Evolutionary conservation across 1,140 invertebrate species (phyloP), one percentile per base, ranked within the genome.

Genomic region (Drosophila kohkoa): DNA sequence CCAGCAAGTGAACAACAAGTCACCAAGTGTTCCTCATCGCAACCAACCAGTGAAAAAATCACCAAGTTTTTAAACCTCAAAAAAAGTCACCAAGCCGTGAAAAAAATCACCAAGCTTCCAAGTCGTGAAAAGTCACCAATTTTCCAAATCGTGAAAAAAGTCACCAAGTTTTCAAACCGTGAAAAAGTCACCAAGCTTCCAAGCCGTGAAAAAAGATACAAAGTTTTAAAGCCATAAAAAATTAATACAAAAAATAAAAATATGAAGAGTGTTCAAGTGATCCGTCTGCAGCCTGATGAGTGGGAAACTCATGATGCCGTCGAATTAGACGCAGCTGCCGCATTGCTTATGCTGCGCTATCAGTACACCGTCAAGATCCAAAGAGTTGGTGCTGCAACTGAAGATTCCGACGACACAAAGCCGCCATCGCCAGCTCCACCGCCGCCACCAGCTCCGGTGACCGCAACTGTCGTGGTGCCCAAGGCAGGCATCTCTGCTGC

Each of bases 261-360:
- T 3, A 69, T 75, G 66, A 70, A 69, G 7, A 57, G 38, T 46
- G n/a, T 32, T 4, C 32, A 62, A 49, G 35, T 35, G 7, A 13
- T 32, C 30, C 8, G 6, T 3, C n/a, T 30, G 4, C 30, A 15
- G 35, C 13, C 54, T 10, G 10, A 41, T 13, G 15, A 49, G 1
- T 43, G 58, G 10, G 16, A 1, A 15, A 2, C 15, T 65, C 41
- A 88, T 20, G 68, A 51, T 51, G 46, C 77, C 2, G 11, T 73
- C 10, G 83, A 88, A n/a, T 6, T 91, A n/a, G 89, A 83, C 48
- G 88, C 89, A 0, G 88, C 88, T 1, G 51, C 79, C 0, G 89
- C 83, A 1, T 51, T 91, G 15, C 48, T 91, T 1, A 62, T 89
- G 77, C 59, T 91, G 5, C 88, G 89, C 57, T 86, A 89, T 58